Conservation (phyloP, 1,140 invertebrate species). For the Ips typographus region DNA sequence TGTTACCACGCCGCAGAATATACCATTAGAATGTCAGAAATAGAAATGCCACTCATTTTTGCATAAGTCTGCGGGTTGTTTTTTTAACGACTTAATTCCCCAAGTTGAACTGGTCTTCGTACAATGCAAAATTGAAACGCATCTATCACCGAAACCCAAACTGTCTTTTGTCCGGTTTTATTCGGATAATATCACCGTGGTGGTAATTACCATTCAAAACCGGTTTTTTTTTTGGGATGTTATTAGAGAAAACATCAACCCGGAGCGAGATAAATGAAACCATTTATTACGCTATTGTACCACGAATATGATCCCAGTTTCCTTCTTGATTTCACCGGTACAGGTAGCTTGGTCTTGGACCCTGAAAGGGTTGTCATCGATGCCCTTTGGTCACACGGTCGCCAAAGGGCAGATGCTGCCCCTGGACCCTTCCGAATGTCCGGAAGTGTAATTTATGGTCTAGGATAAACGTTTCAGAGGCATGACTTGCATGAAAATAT, state of each 20-base stretch:
- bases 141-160: constrained; percentile 16
- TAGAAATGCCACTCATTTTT: neutral
- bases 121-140: constrained; percentile 7
- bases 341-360: constrained; percentile 24
- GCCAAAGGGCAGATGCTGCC: constrained; percentile 35
- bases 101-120: no score
- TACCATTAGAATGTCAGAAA: constrained; percentile 4
- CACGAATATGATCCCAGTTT: constrained; percentile 19
- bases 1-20: neutral
- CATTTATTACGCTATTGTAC: constrained; percentile 32
- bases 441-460: constrained; percentile 30
- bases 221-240: constrained; percentile 16
- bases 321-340: constrained; percentile 23
- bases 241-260: constrained; percentile 22
- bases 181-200: constrained; percentile 1
- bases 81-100: no score
- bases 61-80: no score
- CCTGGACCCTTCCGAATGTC: constrained; percentile 29
- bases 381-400: constrained; percentile 37
- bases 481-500: constrained; percentile 37
- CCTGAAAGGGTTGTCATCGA: constrained; percentile 22
- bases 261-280: constrained; percentile 34
- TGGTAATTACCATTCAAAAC: constrained; percentile 22
- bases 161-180: constrained; percentile 5
- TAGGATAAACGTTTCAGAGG: constrained; percentile 36